Evolutionary conservation across 2,113 vertebrate genomes (phyloP).

Genomic region (Athene noctua): DNA sequence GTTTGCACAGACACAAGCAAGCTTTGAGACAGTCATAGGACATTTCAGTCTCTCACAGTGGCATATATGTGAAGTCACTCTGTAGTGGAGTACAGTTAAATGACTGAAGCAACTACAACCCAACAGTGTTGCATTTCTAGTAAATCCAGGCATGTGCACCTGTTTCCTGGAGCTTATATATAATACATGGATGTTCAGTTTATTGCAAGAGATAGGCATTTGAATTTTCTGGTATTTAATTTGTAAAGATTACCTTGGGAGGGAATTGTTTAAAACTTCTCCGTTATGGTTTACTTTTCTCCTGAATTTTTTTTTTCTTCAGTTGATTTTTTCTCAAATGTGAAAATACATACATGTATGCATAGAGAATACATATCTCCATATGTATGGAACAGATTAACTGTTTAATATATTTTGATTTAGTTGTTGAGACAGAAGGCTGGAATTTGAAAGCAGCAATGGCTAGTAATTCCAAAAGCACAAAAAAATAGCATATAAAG

Average conservation of each 20-base stretch:
- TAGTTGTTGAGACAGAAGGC: neutral
- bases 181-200: neutral
- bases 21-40: no score
- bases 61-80: neutral
- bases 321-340: neutral
- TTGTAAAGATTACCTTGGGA: neutral
- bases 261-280: neutral
- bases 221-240: neutral
- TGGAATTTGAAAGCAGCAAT: neutral
- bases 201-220: neutral
- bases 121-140: neutral
- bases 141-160: neutral
- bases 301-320: neutral
- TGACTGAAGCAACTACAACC: neutral
- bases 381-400: neutral
- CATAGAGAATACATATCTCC: neutral
- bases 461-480: neutral
- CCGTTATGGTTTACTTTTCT: neutral
- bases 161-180: neutral
- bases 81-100: neutral
- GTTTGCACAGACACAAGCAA: no score
- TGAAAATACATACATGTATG: neutral
- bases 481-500: neutral
- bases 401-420: neutral
- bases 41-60: no score